phyloP scores from a whole-genome alignment of 2,113 vertebrate genomes.

The Macrotis lagotis region DNA sequence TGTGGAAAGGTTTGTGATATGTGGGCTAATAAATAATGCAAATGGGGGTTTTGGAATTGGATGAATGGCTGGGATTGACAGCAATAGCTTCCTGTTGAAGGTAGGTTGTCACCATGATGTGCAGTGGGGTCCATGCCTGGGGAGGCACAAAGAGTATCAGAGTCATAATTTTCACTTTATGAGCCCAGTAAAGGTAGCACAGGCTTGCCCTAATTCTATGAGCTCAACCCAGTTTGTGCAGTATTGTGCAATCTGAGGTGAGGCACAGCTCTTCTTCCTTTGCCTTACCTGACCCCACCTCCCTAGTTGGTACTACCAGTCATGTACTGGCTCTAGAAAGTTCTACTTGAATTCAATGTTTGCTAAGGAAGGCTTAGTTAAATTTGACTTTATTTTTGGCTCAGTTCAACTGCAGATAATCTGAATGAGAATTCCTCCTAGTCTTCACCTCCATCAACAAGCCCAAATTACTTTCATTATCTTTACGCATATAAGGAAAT shows the following conservation, averaged over 20 bases:
- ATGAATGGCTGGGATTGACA: background rate
- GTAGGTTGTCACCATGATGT: background rate
- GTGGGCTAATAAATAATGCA: background rate
- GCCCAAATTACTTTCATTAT: background rate
- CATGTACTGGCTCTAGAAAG: background rate
- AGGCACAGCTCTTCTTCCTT: too few relatives aligned
- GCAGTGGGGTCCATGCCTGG: too few relatives aligned
- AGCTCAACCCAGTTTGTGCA: too few relatives aligned
- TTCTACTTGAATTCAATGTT: background rate
- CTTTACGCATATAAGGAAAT: background rate
- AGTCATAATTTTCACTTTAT: too few relatives aligned
- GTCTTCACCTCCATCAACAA: background rate
- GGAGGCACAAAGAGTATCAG: too few relatives aligned
- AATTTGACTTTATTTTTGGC: background rate
- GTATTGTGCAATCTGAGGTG: too few relatives aligned
- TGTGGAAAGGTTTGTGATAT: background rate
- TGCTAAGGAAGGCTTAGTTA: background rate
- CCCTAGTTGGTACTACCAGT: too few relatives aligned
- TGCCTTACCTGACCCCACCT: too few relatives aligned
- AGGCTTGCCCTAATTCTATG: too few relatives aligned
- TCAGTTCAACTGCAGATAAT: background rate
- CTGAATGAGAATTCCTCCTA: background rate
- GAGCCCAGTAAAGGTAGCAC: too few relatives aligned
- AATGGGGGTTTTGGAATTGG: background rate
- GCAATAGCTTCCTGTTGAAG: background rate